Base-by-base conservation (phyloP, 2,797 vertebrate genomes). In the Hippocampus kuda region DNA sequence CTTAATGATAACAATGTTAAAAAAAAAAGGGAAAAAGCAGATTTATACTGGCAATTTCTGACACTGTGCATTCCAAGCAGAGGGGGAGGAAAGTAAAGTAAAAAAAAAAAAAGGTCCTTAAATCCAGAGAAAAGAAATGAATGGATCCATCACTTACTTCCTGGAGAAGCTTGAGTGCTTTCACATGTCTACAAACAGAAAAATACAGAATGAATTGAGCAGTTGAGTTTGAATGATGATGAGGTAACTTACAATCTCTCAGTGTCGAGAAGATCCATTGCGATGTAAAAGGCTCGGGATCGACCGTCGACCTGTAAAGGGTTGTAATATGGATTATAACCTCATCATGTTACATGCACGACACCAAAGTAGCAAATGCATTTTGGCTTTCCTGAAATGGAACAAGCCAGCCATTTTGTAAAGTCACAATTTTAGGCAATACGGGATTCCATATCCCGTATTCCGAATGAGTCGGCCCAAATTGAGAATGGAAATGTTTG, bases 231-330 rank as follows among this genome's bases (percentile, higher is more conserved):
- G 49, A 51, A 22, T 54, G 13, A 20, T 41, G 18, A 9, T 15
- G 0, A 62, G 41, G 54, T 60, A 48, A 94, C 95, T 97, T 84
- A 98, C 97, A 66, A 66, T 92, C 91, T 93, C 84, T 99, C 97
- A 1, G 95, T 94, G 75, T 95, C 92, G 86, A 93, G 81, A 84
- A 99, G 89, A 27, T 97, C 94, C 85, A 95, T 94, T 6, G 92
- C 94, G 15, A 95, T 90, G 81, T 93, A 90, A 70, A 92, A 92
- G 64, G 94, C 93, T 87, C 94, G 92, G 78, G 93, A 93, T 72
- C 91, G 92, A 72, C 92, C 95, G 26, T 95, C 93, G 73, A 88
- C 88, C 96, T 98, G 90, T 59, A 27, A 85, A 85, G 48, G 61
- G 27, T 18, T 60, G 57, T 18, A 26, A 60, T 60, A 20, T 30